Percentiles rank a stretch among this genome's conserved stretches.
These are phyloP conservation scores for Drosophila kurseongensis DNA, from an alignment of 1,140 invertebrate species.

Conservation along the genomic window DNA sequence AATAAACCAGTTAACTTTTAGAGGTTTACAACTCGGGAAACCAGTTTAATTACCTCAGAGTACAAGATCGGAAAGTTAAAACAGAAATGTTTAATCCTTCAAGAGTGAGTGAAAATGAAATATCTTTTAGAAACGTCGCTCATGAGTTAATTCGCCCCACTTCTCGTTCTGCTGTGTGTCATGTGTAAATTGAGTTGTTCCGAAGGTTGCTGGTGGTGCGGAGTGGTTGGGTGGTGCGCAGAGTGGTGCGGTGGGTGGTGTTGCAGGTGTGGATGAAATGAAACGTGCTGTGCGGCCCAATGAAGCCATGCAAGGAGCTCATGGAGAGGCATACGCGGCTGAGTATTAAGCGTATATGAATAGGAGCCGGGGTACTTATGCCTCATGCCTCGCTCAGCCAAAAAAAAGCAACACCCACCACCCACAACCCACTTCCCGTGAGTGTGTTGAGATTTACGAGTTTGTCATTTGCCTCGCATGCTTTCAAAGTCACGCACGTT, in stretches of 20 bases:
- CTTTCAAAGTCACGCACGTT: constrained; percentile 80
- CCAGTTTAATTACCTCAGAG: too few relatives aligned
- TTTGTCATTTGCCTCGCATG: constrained; percentile 73
- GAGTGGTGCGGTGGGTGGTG: neutral
- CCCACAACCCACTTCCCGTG: constrained; percentile 16
- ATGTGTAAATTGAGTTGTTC: constrained; percentile 80
- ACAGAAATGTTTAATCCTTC: too few relatives aligned
- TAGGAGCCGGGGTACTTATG: constrained; percentile 19
- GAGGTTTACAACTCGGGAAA: too few relatives aligned
- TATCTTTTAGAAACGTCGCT: constrained; percentile 25
- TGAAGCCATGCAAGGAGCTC: constrained; percentile 77
- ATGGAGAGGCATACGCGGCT: constrained; percentile 24
- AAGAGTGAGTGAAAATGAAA: neutral
- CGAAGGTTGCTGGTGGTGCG: constrained; percentile 7
- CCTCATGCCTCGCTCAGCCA: constrained; percentile 4
- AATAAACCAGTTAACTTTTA: too few relatives aligned
- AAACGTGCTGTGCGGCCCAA: constrained; percentile 77
- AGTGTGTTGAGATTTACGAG: constrained; percentile 71
- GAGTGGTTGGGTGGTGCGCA: neutral
- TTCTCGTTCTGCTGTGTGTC: constrained; percentile 53
- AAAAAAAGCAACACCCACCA: neutral
- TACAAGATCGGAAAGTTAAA: too few relatives aligned
- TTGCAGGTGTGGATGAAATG: constrained; percentile 66
- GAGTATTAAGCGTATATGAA: constrained; percentile 37
- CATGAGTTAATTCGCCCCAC: constrained; percentile 59